A percentile compares a stretch with the other conserved stretches of the same genome.
These are phyloP conservation scores for Chunga burmeisteri DNA, from an alignment of 2,113 vertebrate genomes.

Conservation along the genomic window DNA sequence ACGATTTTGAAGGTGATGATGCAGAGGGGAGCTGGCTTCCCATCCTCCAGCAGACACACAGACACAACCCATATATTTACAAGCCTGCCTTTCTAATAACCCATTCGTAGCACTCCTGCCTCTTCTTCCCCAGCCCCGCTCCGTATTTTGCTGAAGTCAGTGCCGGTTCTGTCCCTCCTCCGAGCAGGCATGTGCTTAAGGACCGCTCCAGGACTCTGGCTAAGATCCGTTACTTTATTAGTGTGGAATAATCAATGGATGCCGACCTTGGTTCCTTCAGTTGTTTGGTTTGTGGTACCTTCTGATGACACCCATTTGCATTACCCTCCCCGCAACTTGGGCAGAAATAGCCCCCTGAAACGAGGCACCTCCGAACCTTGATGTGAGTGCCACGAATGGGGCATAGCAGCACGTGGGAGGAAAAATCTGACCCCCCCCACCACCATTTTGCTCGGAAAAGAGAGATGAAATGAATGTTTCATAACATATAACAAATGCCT, in stretches of 20 bases:
- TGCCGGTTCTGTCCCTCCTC: background rate
- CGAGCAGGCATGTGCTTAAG: background rate
- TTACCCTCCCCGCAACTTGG: background rate
- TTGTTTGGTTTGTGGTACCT: background rate
- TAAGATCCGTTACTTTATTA: background rate
- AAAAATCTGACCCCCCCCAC: background rate
- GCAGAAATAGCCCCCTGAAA: background rate
- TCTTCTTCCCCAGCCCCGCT: background rate
- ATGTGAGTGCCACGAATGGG: fast-evolving
- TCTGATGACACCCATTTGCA: background rate
- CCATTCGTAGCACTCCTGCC: background rate
- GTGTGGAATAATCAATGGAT: background rate
- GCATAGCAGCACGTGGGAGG: fast-evolving
- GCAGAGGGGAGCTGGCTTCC: background rate
- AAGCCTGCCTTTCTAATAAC: background rate
- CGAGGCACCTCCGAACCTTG: fast-evolving
- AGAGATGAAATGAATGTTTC: background rate
- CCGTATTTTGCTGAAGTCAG: background rate
- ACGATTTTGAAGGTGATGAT: background rate
- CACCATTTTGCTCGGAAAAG: background rate
- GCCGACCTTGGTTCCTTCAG: background rate
- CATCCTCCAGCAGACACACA: background rate
- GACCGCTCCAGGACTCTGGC: background rate
- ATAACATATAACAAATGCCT: background rate
- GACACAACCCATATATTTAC: background rate